Evolutionary conservation across 30 jellyfish, hydroid and myxozoan species (phyloP).

Genomic region (Sanderia malayensis): DNA sequence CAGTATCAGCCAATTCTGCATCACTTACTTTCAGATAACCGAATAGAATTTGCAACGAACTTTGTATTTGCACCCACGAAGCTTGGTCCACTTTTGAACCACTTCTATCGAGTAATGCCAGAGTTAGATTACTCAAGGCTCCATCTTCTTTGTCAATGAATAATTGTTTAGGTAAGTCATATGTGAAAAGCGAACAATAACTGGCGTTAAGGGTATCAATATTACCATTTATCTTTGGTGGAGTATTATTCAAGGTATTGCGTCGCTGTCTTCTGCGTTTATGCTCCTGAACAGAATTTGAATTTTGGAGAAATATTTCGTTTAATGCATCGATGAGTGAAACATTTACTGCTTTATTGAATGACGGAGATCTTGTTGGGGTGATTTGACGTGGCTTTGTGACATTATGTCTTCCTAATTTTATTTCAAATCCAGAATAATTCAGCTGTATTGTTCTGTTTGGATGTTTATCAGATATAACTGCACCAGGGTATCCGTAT

Average conservation of each 20-base stretch:
- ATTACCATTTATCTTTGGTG: constrained; percentile 25
- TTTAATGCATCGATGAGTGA: not conserved
- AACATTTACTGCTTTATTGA: not conserved
- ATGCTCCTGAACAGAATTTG: not conserved
- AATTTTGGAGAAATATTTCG: not conserved
- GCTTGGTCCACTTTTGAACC: constrained; percentile 19
- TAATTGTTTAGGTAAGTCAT: constrained; percentile 28
- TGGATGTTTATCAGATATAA: not conserved
- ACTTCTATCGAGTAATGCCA: constrained; percentile 15
- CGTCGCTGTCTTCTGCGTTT: constrained; percentile 17
- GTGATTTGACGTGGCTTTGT: not conserved
- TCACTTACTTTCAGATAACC: constrained; percentile 81
- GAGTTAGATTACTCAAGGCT: constrained; percentile 38
- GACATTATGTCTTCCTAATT: not conserved
- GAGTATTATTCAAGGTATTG: not conserved
- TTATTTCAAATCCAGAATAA: not conserved
- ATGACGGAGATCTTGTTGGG: constrained; percentile 1
- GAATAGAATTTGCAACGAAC: constrained; percentile 47
- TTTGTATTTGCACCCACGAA: constrained; percentile 86
- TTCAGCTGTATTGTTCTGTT: not conserved
- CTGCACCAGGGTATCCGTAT: not conserved
- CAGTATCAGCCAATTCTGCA: constrained; percentile 22
- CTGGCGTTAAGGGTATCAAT: constrained; percentile 32
- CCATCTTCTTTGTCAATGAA: constrained; percentile 73
- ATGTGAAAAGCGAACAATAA: constrained; percentile 44